These are phyloP conservation scores for Eospalax fontanierii DNA, from an alignment of 2,797 vertebrate genomes.

Conservation along the genomic window DNA sequence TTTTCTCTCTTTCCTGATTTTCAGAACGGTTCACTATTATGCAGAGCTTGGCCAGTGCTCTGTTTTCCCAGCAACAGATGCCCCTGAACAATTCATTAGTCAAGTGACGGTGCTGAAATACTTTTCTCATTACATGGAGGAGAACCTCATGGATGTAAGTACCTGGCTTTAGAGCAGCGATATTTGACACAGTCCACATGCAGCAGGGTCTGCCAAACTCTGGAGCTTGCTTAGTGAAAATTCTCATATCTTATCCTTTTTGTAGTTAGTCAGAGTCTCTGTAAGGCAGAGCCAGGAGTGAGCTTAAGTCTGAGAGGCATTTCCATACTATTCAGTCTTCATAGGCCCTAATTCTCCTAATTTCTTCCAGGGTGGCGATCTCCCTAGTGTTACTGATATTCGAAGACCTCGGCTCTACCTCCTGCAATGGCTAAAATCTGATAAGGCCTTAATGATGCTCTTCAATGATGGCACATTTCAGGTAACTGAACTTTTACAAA, in stretches of 20 bases:
- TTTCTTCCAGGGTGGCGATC: slow-evolving; percentile 94
- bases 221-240: neutral
- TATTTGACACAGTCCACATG: neutral
- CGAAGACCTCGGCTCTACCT: slow-evolving; percentile 96
- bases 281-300: neutral
- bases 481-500: slow-evolving; percentile 89
- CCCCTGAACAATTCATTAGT: slow-evolving; percentile 97
- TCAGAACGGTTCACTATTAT: slow-evolving; percentile 98
- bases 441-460: slow-evolving; percentile 99
- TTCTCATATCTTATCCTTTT: too few species aligned
- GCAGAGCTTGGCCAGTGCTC: slow-evolving; percentile 97
- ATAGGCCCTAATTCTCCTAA: slow-evolving; percentile 11
- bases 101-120: slow-evolving; percentile 99
- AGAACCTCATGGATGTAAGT: slow-evolving; percentile 99
- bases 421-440: slow-evolving; percentile 99
- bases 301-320: neutral
- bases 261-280: neutral
- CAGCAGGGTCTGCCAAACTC: neutral
- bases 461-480: slow-evolving; percentile 99
- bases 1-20: slow-evolving; percentile 15
- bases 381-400: slow-evolving; percentile 94
- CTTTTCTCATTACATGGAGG: slow-evolving; percentile 99
- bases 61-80: slow-evolving; percentile 94
- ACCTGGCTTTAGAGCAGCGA: neutral
- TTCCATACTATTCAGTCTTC: neutral